These are phyloP conservation scores for Cotesia chilonis DNA, from an alignment of 1,140 invertebrate species.

Conservation along the genomic window DNA sequence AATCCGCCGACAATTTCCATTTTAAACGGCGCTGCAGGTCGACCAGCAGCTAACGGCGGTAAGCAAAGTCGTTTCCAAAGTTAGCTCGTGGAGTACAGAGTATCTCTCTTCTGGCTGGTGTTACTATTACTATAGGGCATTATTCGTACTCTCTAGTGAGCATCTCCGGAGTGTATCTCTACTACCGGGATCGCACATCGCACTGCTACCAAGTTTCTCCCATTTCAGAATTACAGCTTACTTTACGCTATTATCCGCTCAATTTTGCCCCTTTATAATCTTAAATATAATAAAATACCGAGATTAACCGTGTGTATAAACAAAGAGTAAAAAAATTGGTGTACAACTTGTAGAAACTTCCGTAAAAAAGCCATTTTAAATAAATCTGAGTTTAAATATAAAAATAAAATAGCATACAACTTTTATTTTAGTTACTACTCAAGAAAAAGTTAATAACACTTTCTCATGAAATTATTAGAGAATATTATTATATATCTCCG, in stretches of 20 bases:
- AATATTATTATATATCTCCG: not conserved
- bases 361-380: not conserved
- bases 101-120: not conserved
- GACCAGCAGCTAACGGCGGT: constrained; percentile 31
- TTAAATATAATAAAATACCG: too few relatives aligned
- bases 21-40: constrained; percentile 26
- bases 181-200: too few relatives aligned
- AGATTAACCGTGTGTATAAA: too few relatives aligned
- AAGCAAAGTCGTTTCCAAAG: constrained; percentile 40
- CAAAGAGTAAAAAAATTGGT: too few relatives aligned
- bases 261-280: not conserved
- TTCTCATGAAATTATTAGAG: constrained; percentile 19
- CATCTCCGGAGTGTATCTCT: constrained; percentile 8
- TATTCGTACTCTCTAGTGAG: constrained; percentile 8
- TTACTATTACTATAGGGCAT: too few relatives aligned
- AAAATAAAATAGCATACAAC: not conserved
- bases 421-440: too few relatives aligned
- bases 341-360: too few relatives aligned
- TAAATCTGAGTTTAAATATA: not conserved
- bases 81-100: constrained; percentile 10
- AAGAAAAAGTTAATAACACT: not conserved
- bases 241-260: constrained; percentile 3
- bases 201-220: constrained; percentile 1
- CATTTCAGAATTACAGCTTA: constrained; percentile 21
- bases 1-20: constrained; percentile 35